Conservation (phyloP, 1,140 invertebrate genomes). For the Parapsyche elsis region DNA sequence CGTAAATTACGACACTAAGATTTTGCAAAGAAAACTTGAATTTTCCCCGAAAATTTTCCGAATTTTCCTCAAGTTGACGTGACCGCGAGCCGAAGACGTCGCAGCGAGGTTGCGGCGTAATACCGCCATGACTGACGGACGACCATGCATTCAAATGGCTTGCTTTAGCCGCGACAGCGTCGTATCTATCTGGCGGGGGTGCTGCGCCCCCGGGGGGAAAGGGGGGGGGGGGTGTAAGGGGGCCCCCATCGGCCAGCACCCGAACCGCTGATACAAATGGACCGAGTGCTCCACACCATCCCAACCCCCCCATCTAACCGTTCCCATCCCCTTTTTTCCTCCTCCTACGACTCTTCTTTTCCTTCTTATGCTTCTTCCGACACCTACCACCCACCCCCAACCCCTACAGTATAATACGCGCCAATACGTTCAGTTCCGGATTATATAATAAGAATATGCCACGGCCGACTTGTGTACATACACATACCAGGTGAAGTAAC, state of each 20-base stretch:
- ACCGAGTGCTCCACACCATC: slow-evolving; percentile 28
- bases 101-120: slow-evolving; percentile 62
- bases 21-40: too few species aligned
- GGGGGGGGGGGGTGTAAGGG: not conserved
- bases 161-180: slow-evolving; percentile 67
- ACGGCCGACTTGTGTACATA: not conserved
- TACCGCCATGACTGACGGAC: slow-evolving; percentile 74
- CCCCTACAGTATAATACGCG: not conserved
- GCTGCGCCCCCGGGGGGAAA: not conserved
- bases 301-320: not conserved
- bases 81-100: slow-evolving; percentile 54
- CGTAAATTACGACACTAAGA: too few species aligned
- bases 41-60: too few species aligned
- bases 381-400: not conserved
- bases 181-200: slow-evolving; percentile 52
- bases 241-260: not conserved
- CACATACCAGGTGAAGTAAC: too few species aligned
- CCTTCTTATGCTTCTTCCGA: not conserved
- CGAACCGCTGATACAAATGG: slow-evolving; percentile 35
- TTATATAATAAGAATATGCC: slow-evolving; percentile 13
- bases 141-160: slow-evolving; percentile 77
- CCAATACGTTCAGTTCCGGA: slow-evolving; percentile 22
- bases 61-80: not conserved
- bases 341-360: slow-evolving; percentile 1
- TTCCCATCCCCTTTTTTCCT: not conserved